Percentiles rank a stretch among this genome's conserved stretches.
phyloP scores from a whole-genome alignment of 92 coral and sea anemone genomes.

The Phymanthus crucifer region DNA sequence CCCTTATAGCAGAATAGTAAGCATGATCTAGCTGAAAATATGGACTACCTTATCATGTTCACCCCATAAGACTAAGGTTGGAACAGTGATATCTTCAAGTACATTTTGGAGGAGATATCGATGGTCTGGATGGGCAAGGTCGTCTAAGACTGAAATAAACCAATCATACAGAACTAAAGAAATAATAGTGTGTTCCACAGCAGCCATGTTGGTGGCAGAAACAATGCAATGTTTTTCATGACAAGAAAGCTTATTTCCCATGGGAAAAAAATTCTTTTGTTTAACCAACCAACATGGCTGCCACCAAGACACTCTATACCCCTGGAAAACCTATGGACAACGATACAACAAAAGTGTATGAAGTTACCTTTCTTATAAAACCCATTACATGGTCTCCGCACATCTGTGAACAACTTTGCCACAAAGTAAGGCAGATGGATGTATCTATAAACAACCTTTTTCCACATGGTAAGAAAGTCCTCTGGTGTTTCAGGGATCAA shows the following conservation, averaged over 20 bases:
- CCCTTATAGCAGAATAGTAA: too few species aligned
- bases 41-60: constrained; percentile 78
- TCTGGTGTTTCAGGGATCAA: constrained; percentile 78
- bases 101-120: constrained; percentile 72
- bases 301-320: too few species aligned
- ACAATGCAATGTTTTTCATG: too few species aligned
- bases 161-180: too few species aligned
- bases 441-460: constrained; percentile 63
- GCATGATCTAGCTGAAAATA: too few species aligned
- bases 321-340: not conserved
- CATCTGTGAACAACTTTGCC: constrained; percentile 62
- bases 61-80: constrained; percentile 93
- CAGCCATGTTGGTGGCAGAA: too few species aligned
- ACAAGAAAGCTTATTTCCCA: too few species aligned
- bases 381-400: constrained; percentile 45
- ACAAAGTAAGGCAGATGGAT: constrained; percentile 66
- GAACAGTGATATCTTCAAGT: constrained; percentile 77
- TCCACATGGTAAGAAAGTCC: constrained; percentile 75
- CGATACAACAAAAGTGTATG: too few species aligned
- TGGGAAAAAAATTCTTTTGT: too few species aligned
- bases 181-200: too few species aligned
- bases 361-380: constrained; percentile 76
- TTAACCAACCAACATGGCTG: too few species aligned
- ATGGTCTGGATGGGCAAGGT: constrained; percentile 72
- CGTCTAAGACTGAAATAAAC: constrained; percentile 69